Evolutionary conservation across 2,888 invertebrate species (phyloP), one percentile per base, ranked within the genome.

Genomic region (Deladenus siricidicola): DNA sequence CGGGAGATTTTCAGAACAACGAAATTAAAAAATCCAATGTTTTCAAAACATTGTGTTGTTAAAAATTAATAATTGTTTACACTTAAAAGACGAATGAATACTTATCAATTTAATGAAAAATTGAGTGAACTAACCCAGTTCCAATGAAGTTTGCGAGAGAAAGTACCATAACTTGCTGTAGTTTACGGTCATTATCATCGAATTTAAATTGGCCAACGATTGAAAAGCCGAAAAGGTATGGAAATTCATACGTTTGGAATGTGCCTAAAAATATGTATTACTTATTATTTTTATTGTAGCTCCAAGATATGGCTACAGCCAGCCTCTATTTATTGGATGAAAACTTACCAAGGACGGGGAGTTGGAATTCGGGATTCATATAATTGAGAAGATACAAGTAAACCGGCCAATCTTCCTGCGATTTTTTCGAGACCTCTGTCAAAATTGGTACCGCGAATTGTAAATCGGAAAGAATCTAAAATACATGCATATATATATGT

Each of bases 341-440:
- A 52, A 17, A 42, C 24, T 54, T 42, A 54, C 54, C 63, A 17
- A 65, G 48, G 10, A 62, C 62, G 17, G 63, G 63, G 19, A 63
- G 28, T 8, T 51, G 43, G 51, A 62, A 23, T n/a, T 24, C 34
- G 8, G 61, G 61, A 23, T 50, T 61, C 61, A 61, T 51, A 57
- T 58, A 58, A 23, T 58, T 57, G n/a, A 49, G 39, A n/a, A 56
- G 30, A 50, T 59, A 56, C 50, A 63, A 51, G 42, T 52, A 59
- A 17, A 59, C 62, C 17, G 66, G 66, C 52, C 55, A 59, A 21
- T 56, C 53, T 3, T 53, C 55, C 1, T 51, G 57, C 50, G 47
- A 50, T 57, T 66, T 66, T 45, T 53, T 24, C 10, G 44, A 48
- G 8, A 64, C 66, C 53, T 66, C 66, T 26, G 29, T 69, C 21